Conservation (phyloP, 2,888 invertebrate species). For the Drosophila anceps region DNA sequence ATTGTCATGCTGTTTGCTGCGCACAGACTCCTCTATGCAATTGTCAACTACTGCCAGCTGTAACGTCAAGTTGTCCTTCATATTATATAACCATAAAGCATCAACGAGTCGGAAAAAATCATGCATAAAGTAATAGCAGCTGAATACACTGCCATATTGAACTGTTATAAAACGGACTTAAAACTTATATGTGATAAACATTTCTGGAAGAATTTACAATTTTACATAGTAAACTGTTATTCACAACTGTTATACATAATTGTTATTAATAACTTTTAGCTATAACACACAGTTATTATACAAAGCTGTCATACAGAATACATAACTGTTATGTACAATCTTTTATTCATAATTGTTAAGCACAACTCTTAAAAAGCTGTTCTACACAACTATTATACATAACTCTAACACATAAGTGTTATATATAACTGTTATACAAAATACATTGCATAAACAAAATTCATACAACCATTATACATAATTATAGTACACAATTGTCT, state of each 20-base stretch:
- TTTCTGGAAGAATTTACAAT: no score
- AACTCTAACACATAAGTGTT: no score
- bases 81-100: neutral
- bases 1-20: constrained; percentile 3
- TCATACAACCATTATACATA: neutral
- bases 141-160: neutral
- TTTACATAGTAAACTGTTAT: neutral
- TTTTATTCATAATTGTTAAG: neutral
- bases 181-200: no score
- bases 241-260: neutral
- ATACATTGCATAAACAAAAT: no score
- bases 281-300: no score
- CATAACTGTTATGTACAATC: neutral
- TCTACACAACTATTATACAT: neutral
- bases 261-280: neutral
- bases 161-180: neutral
- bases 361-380: neutral
- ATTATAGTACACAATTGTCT: neutral
- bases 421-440: neutral
- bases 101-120: neutral
- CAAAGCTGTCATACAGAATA: neutral
- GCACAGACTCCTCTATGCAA: neutral
- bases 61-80: neutral
- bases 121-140: neutral
- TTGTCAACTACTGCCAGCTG: neutral